These are phyloP conservation scores for Lycaena phlaeas DNA, from an alignment of 2,888 invertebrate species.

Conservation along the genomic window DNA sequence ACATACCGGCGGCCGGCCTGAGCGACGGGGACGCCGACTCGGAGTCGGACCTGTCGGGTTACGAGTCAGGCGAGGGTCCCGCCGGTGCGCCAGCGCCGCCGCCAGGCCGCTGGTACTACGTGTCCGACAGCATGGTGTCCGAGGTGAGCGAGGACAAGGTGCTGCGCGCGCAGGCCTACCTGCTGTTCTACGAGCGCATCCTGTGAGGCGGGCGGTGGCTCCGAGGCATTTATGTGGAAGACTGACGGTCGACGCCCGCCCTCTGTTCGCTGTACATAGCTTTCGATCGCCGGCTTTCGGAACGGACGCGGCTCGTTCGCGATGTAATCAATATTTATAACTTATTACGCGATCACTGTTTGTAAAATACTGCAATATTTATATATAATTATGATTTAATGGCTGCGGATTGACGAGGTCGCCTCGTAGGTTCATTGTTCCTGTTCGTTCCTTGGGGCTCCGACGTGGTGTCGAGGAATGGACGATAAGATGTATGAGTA, in stretches of 20 bases:
- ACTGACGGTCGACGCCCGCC: conserved; percentile 28
- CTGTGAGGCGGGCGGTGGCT: conserved; percentile 34
- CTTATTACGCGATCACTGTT: not conserved
- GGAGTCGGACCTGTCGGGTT: conserved; percentile 69
- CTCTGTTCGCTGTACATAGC: conserved; percentile 44
- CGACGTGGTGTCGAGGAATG: too few relatives aligned
- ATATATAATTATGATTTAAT: conserved; percentile 11
- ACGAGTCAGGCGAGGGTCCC: conserved; percentile 66
- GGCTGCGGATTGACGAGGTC: conserved; percentile 4
- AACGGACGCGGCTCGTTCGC: conserved; percentile 18
- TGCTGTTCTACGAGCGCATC: conserved; percentile 96
- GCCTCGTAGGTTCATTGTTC: conserved; percentile 12
- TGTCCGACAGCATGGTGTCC: conserved; percentile 91
- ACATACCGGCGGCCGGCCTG: conserved; percentile 56
- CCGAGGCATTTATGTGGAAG: conserved; percentile 53
- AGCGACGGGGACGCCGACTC: conserved; percentile 63
- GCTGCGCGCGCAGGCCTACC: conserved; percentile 90
- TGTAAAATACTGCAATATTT: conserved; percentile 15
- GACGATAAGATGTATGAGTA: too few relatives aligned
- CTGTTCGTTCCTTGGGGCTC: too few relatives aligned
- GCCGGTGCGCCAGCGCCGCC: conserved; percentile 43
- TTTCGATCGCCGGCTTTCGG: conserved; percentile 19
- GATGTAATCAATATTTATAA: conserved; percentile 15
- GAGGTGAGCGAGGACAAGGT: conserved; percentile 87
- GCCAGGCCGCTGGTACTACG: conserved; percentile 92